Conservation (phyloP, 1,140 invertebrate genomes). For the Papilio xuthus region DNA sequence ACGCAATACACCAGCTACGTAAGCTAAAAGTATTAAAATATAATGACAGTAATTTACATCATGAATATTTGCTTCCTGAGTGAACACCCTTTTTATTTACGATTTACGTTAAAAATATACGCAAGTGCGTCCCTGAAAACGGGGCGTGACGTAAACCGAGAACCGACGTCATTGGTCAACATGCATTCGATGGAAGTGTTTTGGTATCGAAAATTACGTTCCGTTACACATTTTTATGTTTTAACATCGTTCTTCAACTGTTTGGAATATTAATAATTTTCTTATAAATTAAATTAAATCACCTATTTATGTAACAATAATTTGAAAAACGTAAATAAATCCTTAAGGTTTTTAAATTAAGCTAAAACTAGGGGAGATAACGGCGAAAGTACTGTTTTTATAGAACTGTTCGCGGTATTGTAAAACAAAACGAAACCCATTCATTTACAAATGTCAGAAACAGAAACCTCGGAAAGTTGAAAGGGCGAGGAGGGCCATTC, state of each 20-base stretch:
- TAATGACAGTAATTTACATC: constrained; percentile 46
- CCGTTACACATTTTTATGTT: constrained; percentile 51
- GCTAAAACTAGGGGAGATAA: background rate
- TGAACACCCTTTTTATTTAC: constrained; percentile 52
- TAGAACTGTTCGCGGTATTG: constrained; percentile 16
- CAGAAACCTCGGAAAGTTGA: constrained; percentile 66
- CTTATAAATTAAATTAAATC: background rate
- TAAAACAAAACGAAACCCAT: constrained; percentile 65
- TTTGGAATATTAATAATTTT: background rate
- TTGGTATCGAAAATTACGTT: constrained; percentile 58
- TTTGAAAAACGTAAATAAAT: background rate
- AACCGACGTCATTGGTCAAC: constrained; percentile 69
- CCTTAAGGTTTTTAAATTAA: background rate
- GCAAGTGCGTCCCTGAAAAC: constrained; percentile 75
- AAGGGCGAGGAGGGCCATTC: constrained; percentile 59
- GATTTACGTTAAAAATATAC: constrained; percentile 70
- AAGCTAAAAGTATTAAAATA: constrained; percentile 42
- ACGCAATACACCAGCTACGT: constrained; percentile 19
- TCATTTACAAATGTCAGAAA: constrained; percentile 73
- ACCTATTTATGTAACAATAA: background rate
- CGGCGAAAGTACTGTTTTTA: background rate
- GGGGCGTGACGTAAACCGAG: constrained; percentile 74
- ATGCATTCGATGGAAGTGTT: constrained; percentile 50
- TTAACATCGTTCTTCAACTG: background rate
- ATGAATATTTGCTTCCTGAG: constrained; percentile 57